These are phyloP conservation scores for Ammodytes marinus DNA, from an alignment of 2,113 vertebrate genomes.

Conservation along the genomic window DNA sequence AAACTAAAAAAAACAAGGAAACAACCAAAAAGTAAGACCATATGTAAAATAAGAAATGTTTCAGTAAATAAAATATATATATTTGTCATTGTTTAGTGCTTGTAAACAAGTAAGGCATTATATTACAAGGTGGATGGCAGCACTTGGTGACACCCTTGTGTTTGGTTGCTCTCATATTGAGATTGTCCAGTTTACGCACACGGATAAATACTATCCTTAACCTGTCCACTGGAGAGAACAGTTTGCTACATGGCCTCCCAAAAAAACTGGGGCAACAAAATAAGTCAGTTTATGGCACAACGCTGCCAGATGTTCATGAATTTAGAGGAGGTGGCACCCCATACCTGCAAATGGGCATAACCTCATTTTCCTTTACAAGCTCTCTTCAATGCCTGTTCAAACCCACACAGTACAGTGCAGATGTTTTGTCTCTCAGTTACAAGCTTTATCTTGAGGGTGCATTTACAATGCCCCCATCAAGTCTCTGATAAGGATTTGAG, in stretches of 20 bases:
- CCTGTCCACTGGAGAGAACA: constrained; percentile 48
- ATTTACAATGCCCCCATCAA: constrained; percentile 40
- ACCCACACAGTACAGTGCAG: constrained; percentile 10
- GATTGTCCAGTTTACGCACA: constrained; percentile 74
- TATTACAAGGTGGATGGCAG: constrained; percentile 74
- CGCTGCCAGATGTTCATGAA: constrained; percentile 17
- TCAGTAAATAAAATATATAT: constrained; percentile 82
- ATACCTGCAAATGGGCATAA: constrained; percentile 26
- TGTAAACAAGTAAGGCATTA: constrained; percentile 86
- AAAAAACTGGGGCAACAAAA: constrained; percentile 30
- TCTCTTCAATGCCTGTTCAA: constrained; percentile 15
- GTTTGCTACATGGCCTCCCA: constrained; percentile 68
- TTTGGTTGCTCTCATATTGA: constrained; percentile 69
- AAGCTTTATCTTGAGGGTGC: constrained; percentile 29
- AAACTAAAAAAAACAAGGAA: constrained; percentile 22
- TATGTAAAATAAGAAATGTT: constrained; percentile 76
- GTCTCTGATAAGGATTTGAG: constrained; percentile 38
- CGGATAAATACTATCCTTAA: constrained; percentile 32
- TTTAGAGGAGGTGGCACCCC: constrained; percentile 22
- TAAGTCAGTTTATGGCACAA: constrained; percentile 36
- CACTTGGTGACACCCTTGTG: constrained; percentile 74
- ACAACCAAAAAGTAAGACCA: constrained; percentile 61
- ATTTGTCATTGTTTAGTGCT: constrained; percentile 81
- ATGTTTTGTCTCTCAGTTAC: constrained; percentile 6
- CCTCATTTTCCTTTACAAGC: constrained; percentile 41